These are phyloP conservation scores for Calephelis nemesis DNA, from an alignment of 1,140 invertebrate genomes.

Conservation along the genomic window DNA sequence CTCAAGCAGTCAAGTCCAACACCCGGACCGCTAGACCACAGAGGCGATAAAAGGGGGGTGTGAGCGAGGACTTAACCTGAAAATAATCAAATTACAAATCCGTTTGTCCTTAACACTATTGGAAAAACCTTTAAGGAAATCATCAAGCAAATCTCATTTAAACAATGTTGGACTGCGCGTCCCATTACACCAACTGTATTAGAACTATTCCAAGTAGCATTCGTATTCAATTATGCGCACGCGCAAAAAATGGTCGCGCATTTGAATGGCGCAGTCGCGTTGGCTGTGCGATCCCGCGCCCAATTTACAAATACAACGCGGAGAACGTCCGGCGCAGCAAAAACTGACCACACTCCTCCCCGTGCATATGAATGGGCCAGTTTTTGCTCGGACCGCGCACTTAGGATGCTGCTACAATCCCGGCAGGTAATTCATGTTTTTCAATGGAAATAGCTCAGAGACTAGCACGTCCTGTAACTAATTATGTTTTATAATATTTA, in stretches of 20 bases:
- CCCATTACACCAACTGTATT: constrained; percentile 57
- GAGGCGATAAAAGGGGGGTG: too few relatives aligned
- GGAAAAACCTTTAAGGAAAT: too few relatives aligned
- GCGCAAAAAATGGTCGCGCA: constrained; percentile 70
- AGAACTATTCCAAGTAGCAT: constrained; percentile 63
- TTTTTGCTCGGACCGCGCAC: constrained; percentile 47
- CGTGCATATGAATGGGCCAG: constrained; percentile 69
- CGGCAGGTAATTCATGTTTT: constrained; percentile 22
- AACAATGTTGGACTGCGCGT: constrained; percentile 1
- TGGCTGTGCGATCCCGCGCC: constrained; percentile 45
- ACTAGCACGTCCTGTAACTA: constrained; percentile 9
- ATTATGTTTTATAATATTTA: constrained; percentile 21
- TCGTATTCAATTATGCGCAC: constrained; percentile 69
- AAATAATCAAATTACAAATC: too few relatives aligned
- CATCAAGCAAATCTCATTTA: too few relatives aligned
- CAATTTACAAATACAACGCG: constrained; percentile 75
- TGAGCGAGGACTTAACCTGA: too few relatives aligned
- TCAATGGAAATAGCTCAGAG: constrained; percentile 16
- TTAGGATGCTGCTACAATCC: constrained; percentile 55
- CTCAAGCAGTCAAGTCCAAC: too few relatives aligned
- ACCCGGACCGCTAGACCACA: too few relatives aligned
- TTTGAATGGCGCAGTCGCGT: constrained; percentile 58
- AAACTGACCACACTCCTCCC: constrained; percentile 62
- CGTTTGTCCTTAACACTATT: too few relatives aligned
- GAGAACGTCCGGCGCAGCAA: constrained; percentile 70